Conservation (phyloP, 2,113 vertebrate genomes). For the Oncorhynchus clarkii region DNA sequence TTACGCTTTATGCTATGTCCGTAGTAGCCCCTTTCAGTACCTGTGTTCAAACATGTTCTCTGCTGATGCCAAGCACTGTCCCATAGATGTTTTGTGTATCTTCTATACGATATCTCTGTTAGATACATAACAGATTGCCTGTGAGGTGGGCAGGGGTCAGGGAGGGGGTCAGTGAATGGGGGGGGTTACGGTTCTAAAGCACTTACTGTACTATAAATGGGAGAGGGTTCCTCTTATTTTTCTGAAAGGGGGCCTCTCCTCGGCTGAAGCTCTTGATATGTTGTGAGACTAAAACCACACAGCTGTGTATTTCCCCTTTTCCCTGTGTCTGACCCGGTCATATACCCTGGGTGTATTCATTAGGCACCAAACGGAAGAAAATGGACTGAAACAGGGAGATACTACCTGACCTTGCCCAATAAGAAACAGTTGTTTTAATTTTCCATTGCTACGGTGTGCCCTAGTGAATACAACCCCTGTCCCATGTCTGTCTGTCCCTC, state of each 20-base stretch:
- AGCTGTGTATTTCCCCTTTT: conserved; percentile 60
- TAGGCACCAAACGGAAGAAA: too few relatives aligned
- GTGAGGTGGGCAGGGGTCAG: conserved; percentile 13
- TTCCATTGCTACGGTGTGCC: conserved; percentile 1
- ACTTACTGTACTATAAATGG: conserved; percentile 72
- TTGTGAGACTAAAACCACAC: conserved; percentile 65
- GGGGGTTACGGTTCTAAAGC: conserved; percentile 67
- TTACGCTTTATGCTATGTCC: conserved; percentile 7
- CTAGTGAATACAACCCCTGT: too few relatives aligned
- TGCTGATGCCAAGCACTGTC: conserved; percentile 46
- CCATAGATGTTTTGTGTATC: conserved; percentile 9
- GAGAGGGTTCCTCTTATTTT: conserved; percentile 48
- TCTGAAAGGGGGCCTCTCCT: conserved; percentile 51
- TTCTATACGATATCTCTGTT: conserved; percentile 41
- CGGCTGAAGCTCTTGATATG: conserved; percentile 63
- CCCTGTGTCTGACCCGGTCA: conserved; percentile 58
- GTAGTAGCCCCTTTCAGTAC: conserved; percentile 3
- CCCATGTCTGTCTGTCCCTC: conserved; percentile 1
- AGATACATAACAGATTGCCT: conserved; percentile 29
- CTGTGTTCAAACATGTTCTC: conserved; percentile 40
- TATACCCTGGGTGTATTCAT: conserved; percentile 23
- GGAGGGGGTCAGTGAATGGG: conserved; percentile 29
- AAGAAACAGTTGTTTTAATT: conserved; percentile 19
- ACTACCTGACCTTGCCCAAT: too few relatives aligned
- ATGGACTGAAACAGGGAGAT: too few relatives aligned